Evolutionary conservation across 2,797 vertebrate genomes (phyloP).

Genomic region (Fistularia commersonii): DNA sequence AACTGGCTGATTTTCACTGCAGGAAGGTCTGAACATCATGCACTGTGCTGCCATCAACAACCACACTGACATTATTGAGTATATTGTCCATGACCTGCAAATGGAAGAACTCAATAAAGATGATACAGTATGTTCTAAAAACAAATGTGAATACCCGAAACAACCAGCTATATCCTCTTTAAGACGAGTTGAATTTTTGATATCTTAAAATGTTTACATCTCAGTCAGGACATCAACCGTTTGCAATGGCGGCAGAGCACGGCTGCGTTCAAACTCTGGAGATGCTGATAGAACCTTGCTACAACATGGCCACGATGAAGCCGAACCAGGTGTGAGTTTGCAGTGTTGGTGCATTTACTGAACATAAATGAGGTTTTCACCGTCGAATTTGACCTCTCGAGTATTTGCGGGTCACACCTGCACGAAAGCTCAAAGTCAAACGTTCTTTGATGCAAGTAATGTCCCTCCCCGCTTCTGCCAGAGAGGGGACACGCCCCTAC

Average conservation of each 20-base stretch:
- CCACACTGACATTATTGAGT: slow-evolving; percentile 79
- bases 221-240: slow-evolving; percentile 78
- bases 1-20: slow-evolving; percentile 10
- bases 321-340: slow-evolving; percentile 78
- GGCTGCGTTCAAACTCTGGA: slow-evolving; percentile 81
- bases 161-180: too few relatives aligned
- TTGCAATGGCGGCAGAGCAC: slow-evolving; percentile 83
- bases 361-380: neutral
- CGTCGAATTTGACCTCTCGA: slow-evolving; percentile 1
- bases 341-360: neutral
- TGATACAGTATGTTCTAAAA: slow-evolving; percentile 72
- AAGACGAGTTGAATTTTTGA: neutral
- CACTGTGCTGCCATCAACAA: slow-evolving; percentile 90
- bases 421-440: slow-evolving; percentile 45
- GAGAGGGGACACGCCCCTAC: slow-evolving; percentile 78
- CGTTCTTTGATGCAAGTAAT: slow-evolving; percentile 46
- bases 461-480: slow-evolving; percentile 56
- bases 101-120: slow-evolving; percentile 84
- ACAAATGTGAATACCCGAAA: neutral
- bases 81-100: slow-evolving; percentile 87
- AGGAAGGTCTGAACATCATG: slow-evolving; percentile 87
- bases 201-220: neutral
- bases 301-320: slow-evolving; percentile 83
- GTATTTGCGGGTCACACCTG: slow-evolving; percentile 34
- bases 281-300: slow-evolving; percentile 67